Conservation (phyloP, 1,140 invertebrate species). For the Drosophila rufa region DNA sequence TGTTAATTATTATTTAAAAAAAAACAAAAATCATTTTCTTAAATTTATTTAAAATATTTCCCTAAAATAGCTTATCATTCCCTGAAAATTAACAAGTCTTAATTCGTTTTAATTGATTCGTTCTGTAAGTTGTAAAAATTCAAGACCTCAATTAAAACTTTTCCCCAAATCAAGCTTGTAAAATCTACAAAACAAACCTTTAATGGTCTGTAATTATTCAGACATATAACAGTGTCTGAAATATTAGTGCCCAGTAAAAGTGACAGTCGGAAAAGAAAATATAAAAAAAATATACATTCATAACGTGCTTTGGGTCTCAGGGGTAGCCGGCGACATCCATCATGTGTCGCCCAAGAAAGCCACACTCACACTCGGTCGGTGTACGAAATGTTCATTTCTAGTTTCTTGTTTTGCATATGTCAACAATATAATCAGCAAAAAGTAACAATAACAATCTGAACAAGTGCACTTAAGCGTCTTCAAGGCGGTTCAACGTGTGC, state of each 20-base stretch:
- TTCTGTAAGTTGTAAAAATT: neutral
- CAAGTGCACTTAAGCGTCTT: neutral
- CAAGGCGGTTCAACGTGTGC: slow-evolving; percentile 1
- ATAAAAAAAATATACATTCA: neutral
- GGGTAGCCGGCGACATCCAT: neutral
- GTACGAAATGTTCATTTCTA: slow-evolving; percentile 13
- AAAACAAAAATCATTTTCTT: neutral
- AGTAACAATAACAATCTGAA: neutral
- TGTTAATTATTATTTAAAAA: neutral
- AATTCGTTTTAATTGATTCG: neutral
- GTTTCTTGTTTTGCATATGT: slow-evolving; percentile 24
- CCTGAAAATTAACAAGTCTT: neutral
- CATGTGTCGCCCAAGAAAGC: neutral
- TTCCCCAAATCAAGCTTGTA: neutral
- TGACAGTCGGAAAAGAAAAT: neutral
- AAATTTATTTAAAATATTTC: neutral
- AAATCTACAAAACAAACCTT: neutral
- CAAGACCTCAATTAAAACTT: neutral
- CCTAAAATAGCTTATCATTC: neutral
- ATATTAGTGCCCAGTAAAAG: neutral
- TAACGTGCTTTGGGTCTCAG: slow-evolving; percentile 1
- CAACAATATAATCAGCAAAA: slow-evolving; percentile 24
- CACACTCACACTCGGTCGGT: neutral
- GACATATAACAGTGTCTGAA: neutral
- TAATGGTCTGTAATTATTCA: neutral